Percentiles rank a stretch among this genome's conserved stretches.
phyloP scores from a whole-genome alignment of 2,888 invertebrate species.

The Parascotia fuliginaria region DNA sequence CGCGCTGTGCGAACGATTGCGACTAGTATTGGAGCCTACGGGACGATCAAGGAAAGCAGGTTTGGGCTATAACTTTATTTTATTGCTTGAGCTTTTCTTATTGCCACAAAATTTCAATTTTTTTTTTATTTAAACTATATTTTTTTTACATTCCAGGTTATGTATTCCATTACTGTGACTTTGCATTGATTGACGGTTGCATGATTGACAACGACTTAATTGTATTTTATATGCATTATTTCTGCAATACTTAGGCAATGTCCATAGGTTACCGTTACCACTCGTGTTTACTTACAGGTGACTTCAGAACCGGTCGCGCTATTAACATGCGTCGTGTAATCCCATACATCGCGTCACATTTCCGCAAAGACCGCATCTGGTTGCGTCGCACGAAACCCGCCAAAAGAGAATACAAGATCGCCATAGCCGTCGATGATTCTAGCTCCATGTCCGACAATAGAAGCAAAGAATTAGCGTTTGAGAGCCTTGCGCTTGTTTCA shows the following conservation, averaged over 20 bases:
- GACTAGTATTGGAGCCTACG: slow-evolving; percentile 98
- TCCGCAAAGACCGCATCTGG: slow-evolving; percentile 99
- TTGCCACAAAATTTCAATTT: too few relatives aligned
- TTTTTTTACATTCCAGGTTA: too few relatives aligned
- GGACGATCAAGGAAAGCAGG: slow-evolving; percentile 93
- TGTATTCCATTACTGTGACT: too few relatives aligned
- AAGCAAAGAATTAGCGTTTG: slow-evolving; percentile 96
- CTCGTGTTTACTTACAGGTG: slow-evolving; percentile 87
- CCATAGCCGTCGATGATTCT: slow-evolving; percentile 98
- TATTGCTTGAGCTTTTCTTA: too few relatives aligned
- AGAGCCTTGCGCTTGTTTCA: slow-evolving; percentile 96
- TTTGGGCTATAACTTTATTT: slow-evolving; percentile 43
- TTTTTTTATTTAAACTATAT: too few relatives aligned
- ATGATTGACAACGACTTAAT: too few relatives aligned
- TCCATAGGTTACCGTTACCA: too few relatives aligned
- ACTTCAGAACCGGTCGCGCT: slow-evolving; percentile 97
- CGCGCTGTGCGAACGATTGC: slow-evolving; percentile 94
- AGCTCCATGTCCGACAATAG: slow-evolving; percentile 95
- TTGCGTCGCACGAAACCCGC: slow-evolving; percentile 97
- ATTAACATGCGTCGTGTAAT: slow-evolving; percentile 99
- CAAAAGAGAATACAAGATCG: slow-evolving; percentile 97
- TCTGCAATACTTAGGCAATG: too few relatives aligned
- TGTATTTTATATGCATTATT: too few relatives aligned
- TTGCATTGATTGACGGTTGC: too few relatives aligned
- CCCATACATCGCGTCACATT: slow-evolving; percentile 99